Base-by-base conservation (phyloP, 2,888 invertebrate genomes). In the Phalera bucephala region DNA sequence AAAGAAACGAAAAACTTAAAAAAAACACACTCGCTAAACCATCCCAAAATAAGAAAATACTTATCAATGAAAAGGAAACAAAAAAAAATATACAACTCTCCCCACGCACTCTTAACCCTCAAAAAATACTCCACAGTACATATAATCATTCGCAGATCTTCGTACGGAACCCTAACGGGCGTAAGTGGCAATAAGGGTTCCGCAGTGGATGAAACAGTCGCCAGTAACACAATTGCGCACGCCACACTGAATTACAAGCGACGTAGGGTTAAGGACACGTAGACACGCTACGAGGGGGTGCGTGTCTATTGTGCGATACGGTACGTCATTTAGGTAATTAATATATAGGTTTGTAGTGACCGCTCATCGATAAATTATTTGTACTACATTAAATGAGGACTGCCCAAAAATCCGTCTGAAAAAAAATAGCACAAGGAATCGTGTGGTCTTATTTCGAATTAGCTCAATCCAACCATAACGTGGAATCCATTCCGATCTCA, bases 221-320 rank as follows among this genome's bases (percentile, higher is more conserved):
- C 46, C 36, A 10, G 46, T 65, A 63, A 64, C 54, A 54, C 64
- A 67, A 68, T 64, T 64, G 66, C 52, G 56, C 54, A 50, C 28
- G 47, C 25, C 40, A 51, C 46, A 42, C 56, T 64, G 73, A 72
- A 73, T 76, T 64, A 70, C 72, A 75, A 72, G 64, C 66, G 64
- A 52, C 44, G 43, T 59, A 67, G 78, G 77, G 76, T 72, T 75
- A 71, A 73, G 64, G 62, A 66, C 71, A 69, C 71, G 70, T 61
- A 61, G 61, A 49, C 61, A 61, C 55, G 65, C 52, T 26, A 58
- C 8, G 11, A 1, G 5, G 25, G n/a, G 19, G 52, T 21, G 35
- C 31, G 39, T 45, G 15, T 36, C 44, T 67, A 52, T 52, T 58
- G 43, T 46, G 10, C 11, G 11, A 19, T 20, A 37, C 21, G 11